A percentile compares a stretch with the other conserved stretches of the same genome.
These are phyloP conservation scores for Archocentrus centrarchus DNA, from an alignment of 2,113 vertebrate species.

Conservation along the genomic window DNA sequence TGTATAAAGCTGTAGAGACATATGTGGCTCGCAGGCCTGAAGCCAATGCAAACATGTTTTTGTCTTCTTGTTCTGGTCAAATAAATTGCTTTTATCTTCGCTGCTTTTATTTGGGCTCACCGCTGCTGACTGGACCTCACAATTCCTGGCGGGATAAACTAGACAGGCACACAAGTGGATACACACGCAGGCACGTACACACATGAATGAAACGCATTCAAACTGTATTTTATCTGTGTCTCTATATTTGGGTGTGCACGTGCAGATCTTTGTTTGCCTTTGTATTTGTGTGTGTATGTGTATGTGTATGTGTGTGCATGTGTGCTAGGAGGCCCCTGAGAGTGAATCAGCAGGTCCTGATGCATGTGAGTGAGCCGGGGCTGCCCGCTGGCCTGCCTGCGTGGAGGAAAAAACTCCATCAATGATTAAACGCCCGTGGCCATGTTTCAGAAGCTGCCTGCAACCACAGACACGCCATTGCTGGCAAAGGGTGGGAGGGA, in stretches of 20 bases:
- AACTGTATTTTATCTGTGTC: slow-evolving; percentile 41
- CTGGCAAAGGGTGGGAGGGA: slow-evolving; percentile 23
- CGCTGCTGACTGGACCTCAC: slow-evolving; percentile 56
- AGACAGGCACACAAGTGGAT: slow-evolving; percentile 44
- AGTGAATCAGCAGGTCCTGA: slow-evolving; percentile 80
- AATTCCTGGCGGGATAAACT: slow-evolving; percentile 54
- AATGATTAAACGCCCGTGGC: slow-evolving; percentile 79
- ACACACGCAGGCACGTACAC: neutral
- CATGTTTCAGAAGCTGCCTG: slow-evolving; percentile 70
- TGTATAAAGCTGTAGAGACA: slow-evolving; percentile 39
- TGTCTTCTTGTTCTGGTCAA: slow-evolving; percentile 64
- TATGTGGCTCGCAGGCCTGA: slow-evolving; percentile 26
- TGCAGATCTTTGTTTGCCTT: slow-evolving; percentile 30
- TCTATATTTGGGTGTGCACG: slow-evolving; percentile 10
- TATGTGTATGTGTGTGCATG: neutral
- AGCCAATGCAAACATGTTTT: slow-evolving; percentile 60
- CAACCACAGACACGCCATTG: slow-evolving; percentile 66
- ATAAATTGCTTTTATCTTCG: slow-evolving; percentile 64
- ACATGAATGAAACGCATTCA: slow-evolving; percentile 24
- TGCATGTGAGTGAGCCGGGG: slow-evolving; percentile 59
- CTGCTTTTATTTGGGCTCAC: slow-evolving; percentile 63
- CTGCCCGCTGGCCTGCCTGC: slow-evolving; percentile 73
- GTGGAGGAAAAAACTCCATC: slow-evolving; percentile 64
- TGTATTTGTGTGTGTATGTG: slow-evolving; percentile 2
- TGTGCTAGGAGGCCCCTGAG: slow-evolving; percentile 50